These are phyloP conservation scores for Tribolium freemani DNA, from an alignment of 2,888 invertebrate species.

Conservation along the genomic window DNA sequence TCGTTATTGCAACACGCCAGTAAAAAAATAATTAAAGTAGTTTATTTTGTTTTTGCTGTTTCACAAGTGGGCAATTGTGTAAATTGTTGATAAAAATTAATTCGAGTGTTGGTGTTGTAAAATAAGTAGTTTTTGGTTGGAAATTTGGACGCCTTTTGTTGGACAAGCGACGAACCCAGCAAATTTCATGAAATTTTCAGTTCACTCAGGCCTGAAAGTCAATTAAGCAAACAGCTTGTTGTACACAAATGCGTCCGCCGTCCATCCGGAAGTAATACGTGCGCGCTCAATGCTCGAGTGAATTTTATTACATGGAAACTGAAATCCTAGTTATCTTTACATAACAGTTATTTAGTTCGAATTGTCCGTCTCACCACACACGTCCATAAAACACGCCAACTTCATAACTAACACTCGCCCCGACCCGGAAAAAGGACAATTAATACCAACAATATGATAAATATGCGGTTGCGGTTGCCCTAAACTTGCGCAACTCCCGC, in stretches of 20 bases:
- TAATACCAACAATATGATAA: slow-evolving; percentile 6
- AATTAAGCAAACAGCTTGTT: slow-evolving; percentile 3
- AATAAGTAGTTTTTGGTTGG: neutral
- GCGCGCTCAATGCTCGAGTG: slow-evolving; percentile 31
- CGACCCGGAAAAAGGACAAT: slow-evolving; percentile 26
- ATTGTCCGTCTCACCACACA: slow-evolving; percentile 9
- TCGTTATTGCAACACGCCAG: no score
- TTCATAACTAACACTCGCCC: neutral
- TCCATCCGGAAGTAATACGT: slow-evolving; percentile 40
- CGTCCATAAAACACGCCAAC: slow-evolving; percentile 4
- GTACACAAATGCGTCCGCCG: neutral
- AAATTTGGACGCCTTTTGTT: neutral
- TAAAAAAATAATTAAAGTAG: no score
- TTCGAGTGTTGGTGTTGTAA: no score
- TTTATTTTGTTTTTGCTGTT: no score
- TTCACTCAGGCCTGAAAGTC: neutral
- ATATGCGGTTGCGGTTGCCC: slow-evolving; percentile 17
- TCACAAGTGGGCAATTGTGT: no score
- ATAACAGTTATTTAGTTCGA: slow-evolving; percentile 13
- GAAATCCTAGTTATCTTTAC: slow-evolving; percentile 19
- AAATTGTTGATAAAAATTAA: no score
- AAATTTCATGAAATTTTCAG: neutral
- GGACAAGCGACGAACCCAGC: neutral
- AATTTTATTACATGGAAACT: slow-evolving; percentile 38
- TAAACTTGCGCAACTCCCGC: slow-evolving; percentile 22